Base-by-base conservation (phyloP, 2,888 invertebrate genomes). In the Hybos culiciformis region DNA sequence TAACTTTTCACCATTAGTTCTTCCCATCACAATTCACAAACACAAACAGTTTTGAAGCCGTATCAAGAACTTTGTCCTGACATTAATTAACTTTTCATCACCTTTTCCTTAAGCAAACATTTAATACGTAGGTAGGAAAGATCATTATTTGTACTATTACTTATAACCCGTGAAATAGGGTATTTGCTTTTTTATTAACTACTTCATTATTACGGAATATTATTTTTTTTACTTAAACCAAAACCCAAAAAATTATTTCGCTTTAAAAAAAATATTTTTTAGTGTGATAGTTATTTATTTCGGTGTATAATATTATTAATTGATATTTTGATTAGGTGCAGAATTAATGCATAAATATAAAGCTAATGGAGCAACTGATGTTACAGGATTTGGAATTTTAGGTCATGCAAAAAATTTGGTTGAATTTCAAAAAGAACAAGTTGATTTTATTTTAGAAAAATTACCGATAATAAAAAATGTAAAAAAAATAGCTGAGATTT, bases 381-480 rank as follows among this genome's bases (percentile, higher is more conserved):
- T 88, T 1, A 87, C 86, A 9, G 87, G 87, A 1, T 88, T 85
- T 59, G 88, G 88, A 3, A 62, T 88, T 4, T 61, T 85, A 12
- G 87, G 86, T 1, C 87, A 88, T 61, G 86, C 87, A 17, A 76
- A 80, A 56, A 85, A 84, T 63, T 67, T 88, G 21, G 83, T 81
- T 0, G 71, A 75, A 51, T 77, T 78, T 54, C 87, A 88, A 64
- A 57, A 55, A 41, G 76, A 76, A 54, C 74, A 76, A 49, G 79
- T 87, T 1, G 74, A 78, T 12, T 86, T 88, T 62, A 74, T 80
- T 44, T 82, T 88, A 53, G 77, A 84, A 56, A 82, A 77, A 58
- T 64, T 87, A 49, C 87, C 87, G 12, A 74, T 86, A 37, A 80
- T 87, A 46, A 79, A 81, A 41, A 81, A 85, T 63, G 80, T 84